Conservation (phyloP, 2,888 invertebrate species). For the Cheilosia soror region DNA sequence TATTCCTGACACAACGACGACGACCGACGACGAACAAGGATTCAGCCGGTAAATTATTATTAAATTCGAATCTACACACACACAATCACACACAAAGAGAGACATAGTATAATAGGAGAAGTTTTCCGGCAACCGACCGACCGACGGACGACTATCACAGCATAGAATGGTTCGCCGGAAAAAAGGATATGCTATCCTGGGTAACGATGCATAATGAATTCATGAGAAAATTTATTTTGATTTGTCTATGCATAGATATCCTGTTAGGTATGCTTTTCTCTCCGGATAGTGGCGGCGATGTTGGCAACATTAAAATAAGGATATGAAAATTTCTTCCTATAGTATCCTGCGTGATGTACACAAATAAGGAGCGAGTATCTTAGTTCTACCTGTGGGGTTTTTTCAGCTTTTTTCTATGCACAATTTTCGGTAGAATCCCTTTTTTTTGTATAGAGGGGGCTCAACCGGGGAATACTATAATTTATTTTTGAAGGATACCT, state of each 20-base stretch:
- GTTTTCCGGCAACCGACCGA: not conserved
- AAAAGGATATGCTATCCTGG: constrained; percentile 44
- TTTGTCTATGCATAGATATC: constrained; percentile 66
- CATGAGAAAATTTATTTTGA: constrained; percentile 72
- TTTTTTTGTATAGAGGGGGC: not conserved
- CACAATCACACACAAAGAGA: constrained; percentile 3
- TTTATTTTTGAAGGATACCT: constrained; percentile 45
- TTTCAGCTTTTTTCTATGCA: not conserved
- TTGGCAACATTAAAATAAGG: constrained; percentile 47
- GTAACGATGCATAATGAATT: constrained; percentile 71
- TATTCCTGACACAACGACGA: constrained; percentile 53
- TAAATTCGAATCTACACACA: constrained; percentile 63
- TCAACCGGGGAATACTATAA: constrained; percentile 16
- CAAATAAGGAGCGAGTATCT: not conserved
- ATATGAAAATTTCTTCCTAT: constrained; percentile 38
- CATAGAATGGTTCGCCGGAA: constrained; percentile 11
- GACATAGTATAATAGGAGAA: not conserved
- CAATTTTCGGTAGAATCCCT: not conserved
- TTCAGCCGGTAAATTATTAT: constrained; percentile 68
- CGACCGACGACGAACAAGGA: constrained; percentile 35
- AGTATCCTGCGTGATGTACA: constrained; percentile 21
- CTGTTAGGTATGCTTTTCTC: constrained; percentile 16
- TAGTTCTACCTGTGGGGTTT: constrained; percentile 2
- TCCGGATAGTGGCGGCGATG: constrained; percentile 24
- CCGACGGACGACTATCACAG: constrained; percentile 14